Evolutionary conservation across 2,113 vertebrate species (phyloP).

Genomic region (Zapus hudsonius): DNA sequence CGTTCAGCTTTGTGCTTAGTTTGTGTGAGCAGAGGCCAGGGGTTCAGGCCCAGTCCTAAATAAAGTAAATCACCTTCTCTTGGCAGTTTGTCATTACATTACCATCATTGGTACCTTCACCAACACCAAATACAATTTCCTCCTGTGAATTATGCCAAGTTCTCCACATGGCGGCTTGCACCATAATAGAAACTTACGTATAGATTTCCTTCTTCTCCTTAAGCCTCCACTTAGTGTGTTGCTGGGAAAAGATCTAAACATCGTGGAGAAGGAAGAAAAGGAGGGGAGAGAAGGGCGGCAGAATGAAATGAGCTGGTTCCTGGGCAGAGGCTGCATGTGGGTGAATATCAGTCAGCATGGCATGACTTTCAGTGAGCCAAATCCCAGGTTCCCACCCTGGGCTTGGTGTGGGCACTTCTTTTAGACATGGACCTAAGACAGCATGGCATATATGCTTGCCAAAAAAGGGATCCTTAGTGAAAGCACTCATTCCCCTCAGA

Average conservation of each 20-base stretch:
- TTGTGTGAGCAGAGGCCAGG: not conserved
- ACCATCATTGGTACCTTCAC: not conserved
- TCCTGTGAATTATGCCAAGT: not conserved
- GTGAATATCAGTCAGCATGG: rapidly evolving
- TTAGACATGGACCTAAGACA: not conserved
- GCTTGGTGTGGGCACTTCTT: not conserved
- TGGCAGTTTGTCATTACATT: not conserved
- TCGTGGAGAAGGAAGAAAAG: not conserved
- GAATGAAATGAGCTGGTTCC: not conserved
- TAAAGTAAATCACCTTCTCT: too few species aligned
- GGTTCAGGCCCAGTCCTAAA: not conserved
- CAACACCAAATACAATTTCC: not conserved
- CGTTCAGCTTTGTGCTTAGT: not conserved
- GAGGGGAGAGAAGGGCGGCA: too few species aligned
- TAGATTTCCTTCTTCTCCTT: not conserved
- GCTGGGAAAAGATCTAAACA: not conserved
- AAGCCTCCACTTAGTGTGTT: not conserved
- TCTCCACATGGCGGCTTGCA: not conserved
- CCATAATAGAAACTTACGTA: not conserved
- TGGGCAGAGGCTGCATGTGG: rapidly evolving
- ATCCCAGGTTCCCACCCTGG: not conserved
- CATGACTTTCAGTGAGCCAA: rapidly evolving
- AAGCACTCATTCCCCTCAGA: slow-evolving; percentile 1
- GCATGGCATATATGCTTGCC: not conserved
- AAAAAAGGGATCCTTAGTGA: slow-evolving; percentile 2